These are phyloP conservation scores for Pristionchus exspectatus DNA, from an alignment of 2,888 invertebrate species.

Conservation along the genomic window DNA sequence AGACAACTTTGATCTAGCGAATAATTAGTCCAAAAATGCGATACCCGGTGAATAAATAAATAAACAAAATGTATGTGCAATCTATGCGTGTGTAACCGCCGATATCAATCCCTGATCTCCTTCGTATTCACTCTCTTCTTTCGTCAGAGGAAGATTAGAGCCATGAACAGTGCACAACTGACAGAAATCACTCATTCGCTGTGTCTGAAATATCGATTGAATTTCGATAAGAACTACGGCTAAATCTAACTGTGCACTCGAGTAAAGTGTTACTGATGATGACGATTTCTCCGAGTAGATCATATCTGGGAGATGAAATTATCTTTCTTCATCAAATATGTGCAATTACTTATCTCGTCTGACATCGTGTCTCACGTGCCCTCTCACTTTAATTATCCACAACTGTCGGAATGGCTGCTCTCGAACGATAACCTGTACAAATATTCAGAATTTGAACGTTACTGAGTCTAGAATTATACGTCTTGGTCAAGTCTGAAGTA, in stretches of 20 bases:
- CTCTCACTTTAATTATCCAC: neutral
- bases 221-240: neutral
- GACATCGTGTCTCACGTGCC: neutral
- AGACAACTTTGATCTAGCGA: no score
- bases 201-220: neutral
- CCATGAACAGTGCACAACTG: slow-evolving; percentile 32
- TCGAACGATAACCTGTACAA: neutral
- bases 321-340: neutral
- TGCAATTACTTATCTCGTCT: neutral
- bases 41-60: neutral
- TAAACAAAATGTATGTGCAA: neutral
- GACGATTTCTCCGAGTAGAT: slow-evolving; percentile 16
- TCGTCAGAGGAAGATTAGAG: neutral
- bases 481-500: neutral
- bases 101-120: neutral
- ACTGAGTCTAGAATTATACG: neutral
- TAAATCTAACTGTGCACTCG: neutral
- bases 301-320: neutral
- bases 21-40: no score
- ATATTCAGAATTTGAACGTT: neutral
- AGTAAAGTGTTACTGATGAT: neutral
- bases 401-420: slow-evolving; percentile 28
- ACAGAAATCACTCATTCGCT: slow-evolving; percentile 12
- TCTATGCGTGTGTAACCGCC: neutral
- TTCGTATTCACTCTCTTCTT: neutral